Conservation (phyloP, 2,113 vertebrate species). For the Scomber colias region DNA sequence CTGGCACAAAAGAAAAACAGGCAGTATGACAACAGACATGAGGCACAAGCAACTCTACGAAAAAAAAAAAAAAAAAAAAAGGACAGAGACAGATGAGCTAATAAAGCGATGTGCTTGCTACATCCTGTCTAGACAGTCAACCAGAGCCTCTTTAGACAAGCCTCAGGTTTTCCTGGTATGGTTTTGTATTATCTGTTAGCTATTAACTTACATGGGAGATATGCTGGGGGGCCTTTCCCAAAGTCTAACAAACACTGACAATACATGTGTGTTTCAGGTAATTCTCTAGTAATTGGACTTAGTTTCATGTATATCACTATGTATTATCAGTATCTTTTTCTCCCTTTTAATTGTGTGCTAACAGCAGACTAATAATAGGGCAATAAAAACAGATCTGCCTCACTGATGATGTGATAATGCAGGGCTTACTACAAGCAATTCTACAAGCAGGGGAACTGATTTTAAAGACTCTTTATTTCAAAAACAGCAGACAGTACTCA, state of each 20-base stretch:
- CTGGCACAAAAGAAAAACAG: constrained; percentile 4
- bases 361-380: constrained; percentile 24
- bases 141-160: constrained; percentile 25
- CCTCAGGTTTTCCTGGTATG: constrained; percentile 10
- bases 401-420: constrained; percentile 30
- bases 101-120: constrained; percentile 51
- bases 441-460: constrained; percentile 5
- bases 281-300: constrained; percentile 25
- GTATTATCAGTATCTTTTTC: constrained; percentile 4
- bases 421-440: neutral
- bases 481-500: constrained; percentile 14
- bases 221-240: constrained; percentile 2
- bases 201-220: constrained; percentile 51
- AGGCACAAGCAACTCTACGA: constrained; percentile 26
- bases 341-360: constrained; percentile 18
- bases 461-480: constrained; percentile 13
- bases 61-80: neutral
- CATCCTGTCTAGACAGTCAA: constrained; percentile 71
- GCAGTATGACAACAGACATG: constrained; percentile 23
- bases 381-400: constrained; percentile 45
- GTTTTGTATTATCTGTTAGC: constrained; percentile 55
- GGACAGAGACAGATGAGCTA: constrained; percentile 51
- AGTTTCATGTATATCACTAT: constrained; percentile 11
- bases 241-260: constrained; percentile 25
- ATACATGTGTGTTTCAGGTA: neutral